Percentiles rank a stretch among this genome's conserved stretches.
Evolutionary conservation across 2,888 invertebrate species (phyloP).

Genomic region (Adelphocoris suturalis): DNA sequence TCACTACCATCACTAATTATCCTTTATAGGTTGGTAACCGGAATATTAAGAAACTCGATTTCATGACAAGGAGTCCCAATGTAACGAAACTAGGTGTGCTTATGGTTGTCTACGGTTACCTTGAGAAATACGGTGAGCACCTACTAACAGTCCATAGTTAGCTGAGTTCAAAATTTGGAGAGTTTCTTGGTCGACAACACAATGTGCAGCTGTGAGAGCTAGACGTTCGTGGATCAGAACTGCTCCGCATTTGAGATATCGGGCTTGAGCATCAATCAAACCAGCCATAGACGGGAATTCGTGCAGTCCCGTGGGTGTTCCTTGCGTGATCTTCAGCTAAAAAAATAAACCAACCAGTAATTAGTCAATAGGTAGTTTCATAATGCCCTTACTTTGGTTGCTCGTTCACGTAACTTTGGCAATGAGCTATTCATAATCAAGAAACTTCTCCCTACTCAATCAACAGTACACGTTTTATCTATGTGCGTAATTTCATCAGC

Average conservation of each 20-base stretch:
- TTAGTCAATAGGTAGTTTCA: too few relatives aligned
- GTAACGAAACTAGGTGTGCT: neutral
- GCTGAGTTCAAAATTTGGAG: neutral
- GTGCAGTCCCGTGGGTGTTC: slow-evolving; percentile 38
- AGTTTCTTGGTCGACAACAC: slow-evolving; percentile 2
- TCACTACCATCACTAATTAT: too few relatives aligned
- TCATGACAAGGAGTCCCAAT: neutral
- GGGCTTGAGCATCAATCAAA: neutral
- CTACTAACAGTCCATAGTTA: slow-evolving; percentile 24
- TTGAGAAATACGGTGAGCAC: neutral
- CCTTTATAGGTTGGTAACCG: too few relatives aligned
- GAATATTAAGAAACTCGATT: too few relatives aligned
- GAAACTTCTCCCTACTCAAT: too few relatives aligned
- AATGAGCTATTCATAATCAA: too few relatives aligned
- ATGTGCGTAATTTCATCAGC: too few relatives aligned
- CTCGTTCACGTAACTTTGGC: too few relatives aligned
- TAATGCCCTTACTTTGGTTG: too few relatives aligned
- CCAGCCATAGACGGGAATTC: slow-evolving; percentile 52
- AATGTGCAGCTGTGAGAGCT: slow-evolving; percentile 56
- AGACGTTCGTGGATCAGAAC: slow-evolving; percentile 46
- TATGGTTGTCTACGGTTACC: neutral
- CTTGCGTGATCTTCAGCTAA: slow-evolving; percentile 44
- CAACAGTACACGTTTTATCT: too few relatives aligned
- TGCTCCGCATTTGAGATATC: slow-evolving; percentile 1
- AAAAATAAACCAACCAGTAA: too few relatives aligned